phyloP scores from a whole-genome alignment of 1,140 invertebrate species.

The Saccostrea cuccullata region DNA sequence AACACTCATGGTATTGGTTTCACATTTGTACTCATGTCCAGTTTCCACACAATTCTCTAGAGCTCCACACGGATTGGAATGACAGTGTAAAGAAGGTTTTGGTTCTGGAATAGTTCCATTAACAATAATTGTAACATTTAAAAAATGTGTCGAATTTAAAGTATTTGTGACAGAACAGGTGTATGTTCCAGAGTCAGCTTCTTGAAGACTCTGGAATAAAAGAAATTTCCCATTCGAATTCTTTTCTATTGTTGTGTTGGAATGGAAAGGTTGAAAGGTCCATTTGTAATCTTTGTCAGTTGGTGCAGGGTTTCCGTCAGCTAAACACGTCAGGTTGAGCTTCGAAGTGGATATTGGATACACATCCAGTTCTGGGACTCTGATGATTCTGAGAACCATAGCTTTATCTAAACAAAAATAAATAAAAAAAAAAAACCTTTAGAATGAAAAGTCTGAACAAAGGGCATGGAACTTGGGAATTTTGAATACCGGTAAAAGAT shows the following conservation, averaged over 20 bases:
- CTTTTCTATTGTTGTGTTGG: background rate
- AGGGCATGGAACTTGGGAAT: too few species aligned
- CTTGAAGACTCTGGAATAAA: too few species aligned
- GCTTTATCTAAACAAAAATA: background rate
- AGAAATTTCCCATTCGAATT: too few species aligned
- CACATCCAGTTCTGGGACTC: background rate
- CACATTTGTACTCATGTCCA: background rate
- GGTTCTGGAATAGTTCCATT: background rate
- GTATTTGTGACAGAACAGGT: too few species aligned
- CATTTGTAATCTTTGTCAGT: background rate
- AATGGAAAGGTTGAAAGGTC: background rate
- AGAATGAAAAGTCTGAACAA: too few species aligned
- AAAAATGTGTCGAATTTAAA: background rate
- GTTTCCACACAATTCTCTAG: background rate
- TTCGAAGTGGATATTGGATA: background rate
- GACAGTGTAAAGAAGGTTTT: background rate
- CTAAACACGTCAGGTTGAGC: background rate
- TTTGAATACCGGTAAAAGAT: too few species aligned
- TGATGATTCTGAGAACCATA: background rate
- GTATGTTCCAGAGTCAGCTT: too few species aligned
- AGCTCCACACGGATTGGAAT: conserved; percentile 5
- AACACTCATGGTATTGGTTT: background rate
- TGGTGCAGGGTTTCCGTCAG: background rate
- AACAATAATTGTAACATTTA: background rate
- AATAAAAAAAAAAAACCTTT: too few species aligned